Evolutionary conservation across 2,113 vertebrate genomes (phyloP).

Genomic region (Rhinopomastus cyanomelas): DNA sequence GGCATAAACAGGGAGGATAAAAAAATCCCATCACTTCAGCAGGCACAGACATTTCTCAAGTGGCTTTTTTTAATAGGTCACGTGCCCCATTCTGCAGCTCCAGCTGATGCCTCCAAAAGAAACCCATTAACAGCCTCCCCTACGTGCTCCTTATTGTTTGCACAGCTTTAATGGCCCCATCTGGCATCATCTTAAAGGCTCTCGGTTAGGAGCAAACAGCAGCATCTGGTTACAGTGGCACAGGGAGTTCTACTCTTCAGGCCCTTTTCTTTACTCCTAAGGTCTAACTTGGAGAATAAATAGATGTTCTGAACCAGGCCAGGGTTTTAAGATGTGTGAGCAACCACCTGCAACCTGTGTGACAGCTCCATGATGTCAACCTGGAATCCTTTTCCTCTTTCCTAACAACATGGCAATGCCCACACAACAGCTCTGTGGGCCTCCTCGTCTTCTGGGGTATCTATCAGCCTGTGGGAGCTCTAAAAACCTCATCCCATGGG

Average conservation of each 20-base stretch:
- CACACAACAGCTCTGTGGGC: not conserved
- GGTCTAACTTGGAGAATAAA: not conserved
- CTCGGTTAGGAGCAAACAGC: conserved; percentile 18
- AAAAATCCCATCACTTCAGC: conserved; percentile 46
- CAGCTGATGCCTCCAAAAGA: conserved; percentile 69
- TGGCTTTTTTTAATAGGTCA: conserved; percentile 62
- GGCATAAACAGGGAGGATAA: conserved; percentile 48
- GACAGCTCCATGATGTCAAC: not conserved
- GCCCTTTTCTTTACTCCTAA: not conserved
- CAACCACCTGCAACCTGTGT: not conserved
- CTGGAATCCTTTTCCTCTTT: not conserved
- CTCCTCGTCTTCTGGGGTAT: not conserved
- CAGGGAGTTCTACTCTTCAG: not conserved
- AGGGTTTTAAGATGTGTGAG: not conserved
- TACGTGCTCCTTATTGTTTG: conserved; percentile 55
- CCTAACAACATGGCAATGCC: not conserved
- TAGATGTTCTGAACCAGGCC: not conserved
- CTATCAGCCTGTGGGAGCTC: not conserved
- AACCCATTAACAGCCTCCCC: conserved; percentile 67
- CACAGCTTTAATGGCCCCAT: conserved; percentile 59
- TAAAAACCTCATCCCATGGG: not conserved
- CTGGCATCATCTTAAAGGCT: conserved; percentile 54
- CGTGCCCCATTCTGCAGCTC: conserved; percentile 60
- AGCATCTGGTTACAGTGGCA: conserved; percentile 41
- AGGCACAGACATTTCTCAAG: conserved; percentile 50